Base-by-base conservation (phyloP, 2,113 vertebrate species). In the Heptranchias perlo region DNA sequence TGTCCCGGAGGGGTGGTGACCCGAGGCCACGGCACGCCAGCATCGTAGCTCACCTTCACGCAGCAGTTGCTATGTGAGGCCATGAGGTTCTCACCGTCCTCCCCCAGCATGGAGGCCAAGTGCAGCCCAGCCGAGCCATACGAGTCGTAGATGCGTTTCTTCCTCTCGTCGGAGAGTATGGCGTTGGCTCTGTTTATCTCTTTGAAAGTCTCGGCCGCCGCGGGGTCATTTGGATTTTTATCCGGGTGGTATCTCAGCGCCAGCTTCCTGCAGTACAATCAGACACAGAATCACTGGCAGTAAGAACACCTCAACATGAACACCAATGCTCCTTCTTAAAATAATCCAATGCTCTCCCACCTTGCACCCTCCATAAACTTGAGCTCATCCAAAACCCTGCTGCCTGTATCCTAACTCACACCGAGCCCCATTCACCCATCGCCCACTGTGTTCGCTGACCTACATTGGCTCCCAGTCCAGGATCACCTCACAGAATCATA, bases 131-230 rank as follows among this genome's bases (percentile, higher is more conserved):
- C 64, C 31, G 64, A 69, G 39, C 64, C 64, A 52, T 69, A 95
- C 10, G 94, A 49, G n/a, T 95, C 94, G 8, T 95, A 95, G 65
- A 95, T 69, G 47, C 10, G 23, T 25, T 69, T 95, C 65, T 95
- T 95, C 64, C 35, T 67, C 49, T 52, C 31, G 14, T 95, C 64
- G 10, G 94, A 95, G 64, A 95, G 94, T 28, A 95, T 49, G 64
- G 6, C 14, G 47, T 95, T 28, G 64, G 94, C 62, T 95, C 44
- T 95, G 94, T 95, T 95, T 95, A 95, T 95, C 16, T 95, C 94
- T 47, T 95, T 95, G 94, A 95, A 95, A 6, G 52, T 2, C 23
- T 95, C 94, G 13, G 47, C 94, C 5, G 94, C 62, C 0, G 62
- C 2, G 3, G 64, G 94, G 94, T 95, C 44, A 35, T 95, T 14